Conservation (phyloP, 2,113 vertebrate genomes). For the Condylura cristata region DNA sequence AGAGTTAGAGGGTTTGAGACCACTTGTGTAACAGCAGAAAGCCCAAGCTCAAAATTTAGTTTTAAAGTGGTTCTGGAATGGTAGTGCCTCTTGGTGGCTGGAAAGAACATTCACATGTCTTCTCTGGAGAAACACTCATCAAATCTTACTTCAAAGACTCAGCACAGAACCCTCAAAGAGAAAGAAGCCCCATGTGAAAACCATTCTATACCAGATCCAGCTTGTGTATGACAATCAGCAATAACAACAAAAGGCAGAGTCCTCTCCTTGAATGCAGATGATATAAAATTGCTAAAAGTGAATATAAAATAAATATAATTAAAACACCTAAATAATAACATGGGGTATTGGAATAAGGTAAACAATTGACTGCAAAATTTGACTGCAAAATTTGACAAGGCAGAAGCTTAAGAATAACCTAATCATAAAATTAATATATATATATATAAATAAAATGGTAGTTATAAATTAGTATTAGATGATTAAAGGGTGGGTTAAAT, state of each 20-base stretch:
- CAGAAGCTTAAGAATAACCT: neutral
- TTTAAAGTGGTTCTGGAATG: neutral
- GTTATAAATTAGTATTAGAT: constrained; percentile 13
- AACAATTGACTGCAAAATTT: neutral
- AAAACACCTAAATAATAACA: constrained; percentile 6
- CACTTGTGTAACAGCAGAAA: neutral
- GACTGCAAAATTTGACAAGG: neutral
- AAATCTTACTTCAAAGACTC: neutral
- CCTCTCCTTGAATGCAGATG: neutral
- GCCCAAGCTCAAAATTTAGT: neutral
- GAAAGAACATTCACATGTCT: neutral
- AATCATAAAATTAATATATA: neutral
- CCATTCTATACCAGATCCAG: neutral
- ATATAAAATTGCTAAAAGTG: neutral
- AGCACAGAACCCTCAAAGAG: neutral
- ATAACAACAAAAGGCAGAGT: neutral
- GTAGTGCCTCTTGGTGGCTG: neutral
- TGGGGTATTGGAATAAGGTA: neutral
- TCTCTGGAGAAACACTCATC: neutral
- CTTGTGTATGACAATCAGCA: neutral
- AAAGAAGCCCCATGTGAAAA: neutral
- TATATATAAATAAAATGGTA: constrained; percentile 31
- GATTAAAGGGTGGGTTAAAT: constrained; percentile 16
- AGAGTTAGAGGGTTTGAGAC: neutral
- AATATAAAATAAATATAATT: constrained; percentile 44